A percentile compares a stretch with the other conserved stretches of the same genome.
These are phyloP conservation scores for Stegana nigrithorax DNA, from an alignment of 2,888 invertebrate species.

Conservation along the genomic window DNA sequence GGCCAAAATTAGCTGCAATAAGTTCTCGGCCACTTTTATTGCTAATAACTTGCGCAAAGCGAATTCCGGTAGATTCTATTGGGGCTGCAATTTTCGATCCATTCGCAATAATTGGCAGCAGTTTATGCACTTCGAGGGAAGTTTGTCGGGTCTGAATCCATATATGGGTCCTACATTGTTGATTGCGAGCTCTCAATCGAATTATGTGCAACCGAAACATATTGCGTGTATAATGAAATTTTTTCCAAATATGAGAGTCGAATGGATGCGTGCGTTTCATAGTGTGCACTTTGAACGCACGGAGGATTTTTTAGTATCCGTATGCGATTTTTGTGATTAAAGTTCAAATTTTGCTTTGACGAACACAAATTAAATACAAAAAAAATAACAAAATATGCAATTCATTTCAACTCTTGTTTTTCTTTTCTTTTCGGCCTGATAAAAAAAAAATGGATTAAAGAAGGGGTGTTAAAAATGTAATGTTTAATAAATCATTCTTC, in stretches of 20 bases:
- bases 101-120: constrained; percentile 13
- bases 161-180: constrained; percentile 16
- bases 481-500: too few relatives aligned
- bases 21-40: neutral
- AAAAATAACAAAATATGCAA: too few relatives aligned
- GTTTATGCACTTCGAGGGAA: neutral
- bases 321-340: neutral
- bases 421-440: too few relatives aligned
- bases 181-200: neutral
- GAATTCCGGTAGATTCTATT: constrained; percentile 8
- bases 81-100: neutral
- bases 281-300: constrained; percentile 4
- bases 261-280: constrained; percentile 7
- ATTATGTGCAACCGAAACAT: neutral
- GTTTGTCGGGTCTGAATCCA: neutral
- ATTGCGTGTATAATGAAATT: neutral
- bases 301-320: neutral
- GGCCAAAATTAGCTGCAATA: neutral
- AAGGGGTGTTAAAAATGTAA: too few relatives aligned
- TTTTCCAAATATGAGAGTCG: neutral
- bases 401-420: too few relatives aligned
- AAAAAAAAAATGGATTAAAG: too few relatives aligned
- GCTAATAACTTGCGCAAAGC: neutral
- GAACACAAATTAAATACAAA: too few relatives aligned
- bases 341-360: too few relatives aligned